phyloP scores from a whole-genome alignment of 1,140 invertebrate species.

The Vollenhovia emeryi region DNA sequence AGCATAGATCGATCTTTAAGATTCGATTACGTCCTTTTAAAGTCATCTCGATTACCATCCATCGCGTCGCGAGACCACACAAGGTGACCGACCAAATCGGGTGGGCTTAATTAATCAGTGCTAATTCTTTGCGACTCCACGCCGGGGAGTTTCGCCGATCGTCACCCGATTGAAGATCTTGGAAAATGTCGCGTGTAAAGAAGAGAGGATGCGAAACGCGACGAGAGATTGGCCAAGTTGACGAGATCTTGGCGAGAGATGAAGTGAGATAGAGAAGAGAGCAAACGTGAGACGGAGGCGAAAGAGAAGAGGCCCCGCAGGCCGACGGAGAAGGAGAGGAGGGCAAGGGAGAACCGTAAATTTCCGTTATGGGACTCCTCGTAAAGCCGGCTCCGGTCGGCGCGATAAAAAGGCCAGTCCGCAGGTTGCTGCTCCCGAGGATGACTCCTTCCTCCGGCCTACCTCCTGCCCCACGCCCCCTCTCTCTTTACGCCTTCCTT shows the following conservation, averaged over 20 bases:
- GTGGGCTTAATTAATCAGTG: slow-evolving; percentile 68
- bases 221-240: neutral
- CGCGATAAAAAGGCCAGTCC: slow-evolving; percentile 76
- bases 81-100: slow-evolving; percentile 50
- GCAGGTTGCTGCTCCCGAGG: slow-evolving; percentile 74
- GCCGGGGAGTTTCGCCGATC: slow-evolving; percentile 26
- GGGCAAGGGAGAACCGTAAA: slow-evolving; percentile 70
- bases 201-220: slow-evolving; percentile 26
- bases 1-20: slow-evolving; percentile 55
- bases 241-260: slow-evolving; percentile 3
- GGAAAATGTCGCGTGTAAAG: slow-evolving; percentile 9
- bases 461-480: neutral
- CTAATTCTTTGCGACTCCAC: slow-evolving; percentile 65
- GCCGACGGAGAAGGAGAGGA: slow-evolving; percentile 10
- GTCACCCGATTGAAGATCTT: slow-evolving; percentile 22
- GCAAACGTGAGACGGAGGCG: neutral
- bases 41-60: slow-evolving; percentile 8
- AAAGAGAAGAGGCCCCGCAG: slow-evolving; percentile 43
- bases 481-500: slow-evolving; percentile 24
- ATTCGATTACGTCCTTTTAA: slow-evolving; percentile 34
- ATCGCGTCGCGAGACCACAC: slow-evolving; percentile 60
- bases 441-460: slow-evolving; percentile 60
- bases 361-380: slow-evolving; percentile 76
- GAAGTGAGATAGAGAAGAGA: slow-evolving; percentile 10
- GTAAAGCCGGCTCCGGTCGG: slow-evolving; percentile 74